Percentiles rank a stretch among this genome's conserved stretches.
Evolutionary conservation across 1,140 invertebrate genomes (phyloP).

Genomic region (Amphibalanus amphitrite): DNA sequence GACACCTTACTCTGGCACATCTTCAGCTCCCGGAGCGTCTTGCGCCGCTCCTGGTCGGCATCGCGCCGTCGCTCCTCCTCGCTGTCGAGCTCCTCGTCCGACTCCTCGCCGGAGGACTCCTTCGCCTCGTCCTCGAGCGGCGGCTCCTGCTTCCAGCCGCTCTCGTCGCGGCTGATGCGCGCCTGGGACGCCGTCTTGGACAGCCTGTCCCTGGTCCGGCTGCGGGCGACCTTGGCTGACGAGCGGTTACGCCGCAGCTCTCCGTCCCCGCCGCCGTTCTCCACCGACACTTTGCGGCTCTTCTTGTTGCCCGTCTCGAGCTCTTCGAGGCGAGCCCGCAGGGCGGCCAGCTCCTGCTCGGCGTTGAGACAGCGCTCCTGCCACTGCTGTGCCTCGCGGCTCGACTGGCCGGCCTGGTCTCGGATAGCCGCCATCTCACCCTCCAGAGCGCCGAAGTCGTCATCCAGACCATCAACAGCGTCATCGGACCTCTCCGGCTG

Average conservation of each 20-base stretch:
- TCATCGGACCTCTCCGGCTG: no score
- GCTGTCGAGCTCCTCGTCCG: background rate
- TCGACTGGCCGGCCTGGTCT: background rate
- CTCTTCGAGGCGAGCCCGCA: background rate
- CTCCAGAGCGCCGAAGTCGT: background rate
- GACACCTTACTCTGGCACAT: background rate
- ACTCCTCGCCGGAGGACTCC: background rate
- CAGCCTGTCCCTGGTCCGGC: background rate
- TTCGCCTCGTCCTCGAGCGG: background rate
- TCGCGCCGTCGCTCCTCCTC: background rate
- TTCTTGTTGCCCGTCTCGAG: background rate
- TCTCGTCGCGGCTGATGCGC: background rate
- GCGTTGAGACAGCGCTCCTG: background rate
- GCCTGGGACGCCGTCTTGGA: background rate
- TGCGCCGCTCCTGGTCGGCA: background rate
- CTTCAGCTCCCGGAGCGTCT: background rate
- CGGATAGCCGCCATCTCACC: background rate
- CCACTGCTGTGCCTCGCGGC: background rate
- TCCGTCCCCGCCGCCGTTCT: background rate
- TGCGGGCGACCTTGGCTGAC: background rate
- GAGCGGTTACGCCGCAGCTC: background rate
- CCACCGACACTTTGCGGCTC: background rate
- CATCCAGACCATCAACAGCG: background rate
- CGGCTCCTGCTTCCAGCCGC: no score
- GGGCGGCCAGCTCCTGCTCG: conserved; percentile 2